Percentiles rank a stretch among this genome's conserved stretches.
phyloP scores from a whole-genome alignment of 2,113 vertebrate species.

The Halichoeres trimaculatus region DNA sequence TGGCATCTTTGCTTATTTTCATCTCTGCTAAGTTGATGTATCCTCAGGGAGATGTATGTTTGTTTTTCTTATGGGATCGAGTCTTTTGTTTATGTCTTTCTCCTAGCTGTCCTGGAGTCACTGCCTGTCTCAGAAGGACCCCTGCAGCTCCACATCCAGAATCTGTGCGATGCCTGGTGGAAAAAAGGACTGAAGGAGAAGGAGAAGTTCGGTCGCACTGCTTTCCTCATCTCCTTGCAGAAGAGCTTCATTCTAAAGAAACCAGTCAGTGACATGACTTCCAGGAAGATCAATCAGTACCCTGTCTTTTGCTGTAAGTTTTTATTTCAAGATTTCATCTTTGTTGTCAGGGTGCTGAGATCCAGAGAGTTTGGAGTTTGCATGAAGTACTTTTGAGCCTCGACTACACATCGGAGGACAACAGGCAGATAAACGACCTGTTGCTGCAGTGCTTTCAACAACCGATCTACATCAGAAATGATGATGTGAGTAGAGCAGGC shows the following conservation, averaged over 20 bases:
- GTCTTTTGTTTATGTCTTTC: conserved; percentile 1
- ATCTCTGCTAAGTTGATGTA: background rate
- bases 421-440: conserved; percentile 85
- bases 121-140: conserved; percentile 82
- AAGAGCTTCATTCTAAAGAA: conserved; percentile 86
- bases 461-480: conserved; percentile 84
- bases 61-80: background rate
- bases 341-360: conserved; percentile 82
- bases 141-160: conserved; percentile 80
- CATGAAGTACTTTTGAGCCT: conserved; percentile 86
- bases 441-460: conserved; percentile 90
- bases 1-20: conserved; percentile 24
- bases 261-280: conserved; percentile 73
- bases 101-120: conserved; percentile 84
- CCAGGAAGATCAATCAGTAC: background rate
- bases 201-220: conserved; percentile 89
- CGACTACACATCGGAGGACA: conserved; percentile 87
- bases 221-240: conserved; percentile 85
- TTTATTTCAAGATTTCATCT: background rate
- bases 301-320: background rate
- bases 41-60: background rate
- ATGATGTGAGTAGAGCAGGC: conserved; percentile 84
- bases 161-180: conserved; percentile 91
- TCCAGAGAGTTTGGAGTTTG: conserved; percentile 87
- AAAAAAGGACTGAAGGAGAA: conserved; percentile 88